phyloP scores from a whole-genome alignment of 2,797 vertebrate species.

The Knipowitschia caucasica region DNA sequence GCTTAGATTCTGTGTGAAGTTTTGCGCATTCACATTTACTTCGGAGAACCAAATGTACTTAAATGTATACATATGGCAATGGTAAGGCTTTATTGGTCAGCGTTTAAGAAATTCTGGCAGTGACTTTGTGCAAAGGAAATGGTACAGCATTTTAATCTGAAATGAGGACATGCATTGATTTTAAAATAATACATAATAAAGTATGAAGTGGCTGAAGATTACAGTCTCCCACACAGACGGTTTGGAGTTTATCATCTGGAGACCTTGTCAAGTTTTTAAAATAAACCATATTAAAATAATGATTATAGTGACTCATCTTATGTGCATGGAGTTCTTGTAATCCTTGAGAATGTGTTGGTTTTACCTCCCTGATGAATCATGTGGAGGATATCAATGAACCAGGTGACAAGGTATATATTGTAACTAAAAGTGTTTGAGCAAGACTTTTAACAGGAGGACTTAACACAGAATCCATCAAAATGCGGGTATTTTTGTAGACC shows the following conservation, averaged over 20 bases:
- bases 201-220: background rate
- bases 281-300: constrained; percentile 7
- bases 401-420: no score
- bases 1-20: no score
- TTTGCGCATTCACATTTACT: no score
- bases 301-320: constrained; percentile 6
- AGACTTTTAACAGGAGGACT: no score
- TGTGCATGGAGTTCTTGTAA: background rate
- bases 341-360: background rate
- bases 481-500: no score
- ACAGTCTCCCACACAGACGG: constrained; percentile 11
- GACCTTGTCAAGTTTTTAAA: constrained; percentile 1
- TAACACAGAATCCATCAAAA: no score
- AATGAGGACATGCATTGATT: constrained; percentile 1
- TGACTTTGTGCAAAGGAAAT: background rate
- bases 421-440: no score
- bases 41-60: no score
- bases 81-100: background rate
- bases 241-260: constrained; percentile 10
- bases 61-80: no score
- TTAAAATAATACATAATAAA: background rate
- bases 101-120: background rate
- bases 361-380: constrained; percentile 4
- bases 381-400: background rate
- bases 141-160: background rate